Evolutionary conservation across 2,888 invertebrate species (phyloP).

Genomic region (Chloroclysta siterata): DNA sequence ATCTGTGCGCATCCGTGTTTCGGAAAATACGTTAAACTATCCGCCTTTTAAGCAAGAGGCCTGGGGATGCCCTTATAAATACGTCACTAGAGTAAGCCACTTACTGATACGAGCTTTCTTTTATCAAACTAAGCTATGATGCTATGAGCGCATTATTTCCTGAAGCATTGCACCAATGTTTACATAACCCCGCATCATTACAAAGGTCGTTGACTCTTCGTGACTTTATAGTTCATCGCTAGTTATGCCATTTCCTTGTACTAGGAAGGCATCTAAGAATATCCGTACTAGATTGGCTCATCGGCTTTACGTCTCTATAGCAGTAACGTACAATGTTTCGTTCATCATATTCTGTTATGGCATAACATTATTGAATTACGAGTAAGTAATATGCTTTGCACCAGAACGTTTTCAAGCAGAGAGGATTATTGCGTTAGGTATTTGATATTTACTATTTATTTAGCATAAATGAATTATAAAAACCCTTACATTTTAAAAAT

Average conservation of each 20-base stretch:
- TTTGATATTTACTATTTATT: no score
- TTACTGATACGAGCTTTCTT: no score
- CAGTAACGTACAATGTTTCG: conserved; percentile 24
- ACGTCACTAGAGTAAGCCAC: no score
- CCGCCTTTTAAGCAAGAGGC: no score
- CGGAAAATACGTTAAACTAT: no score
- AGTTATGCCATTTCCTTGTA: conserved; percentile 51
- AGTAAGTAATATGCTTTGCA: neutral
- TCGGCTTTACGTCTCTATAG: conserved; percentile 31
- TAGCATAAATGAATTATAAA: no score
- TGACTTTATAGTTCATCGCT: conserved; percentile 42
- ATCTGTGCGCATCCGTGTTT: no score
- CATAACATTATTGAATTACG: conserved; percentile 2
- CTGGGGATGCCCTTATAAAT: no score
- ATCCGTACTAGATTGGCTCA: conserved; percentile 56
- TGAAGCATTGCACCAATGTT: conserved; percentile 14
- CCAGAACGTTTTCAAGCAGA: neutral
- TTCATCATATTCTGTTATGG: conserved; percentile 15
- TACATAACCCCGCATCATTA: conserved; percentile 29
- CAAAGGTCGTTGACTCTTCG: conserved; percentile 55
- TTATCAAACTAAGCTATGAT: no score
- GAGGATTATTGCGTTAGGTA: neutral
- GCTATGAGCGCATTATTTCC: neutral
- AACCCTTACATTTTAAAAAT: no score
- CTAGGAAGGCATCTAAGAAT: conserved; percentile 62